A percentile compares a stretch with the other conserved stretches of the same genome.
Conservation (phyloP, 1,140 invertebrate genomes). For the Myzus persicae region DNA sequence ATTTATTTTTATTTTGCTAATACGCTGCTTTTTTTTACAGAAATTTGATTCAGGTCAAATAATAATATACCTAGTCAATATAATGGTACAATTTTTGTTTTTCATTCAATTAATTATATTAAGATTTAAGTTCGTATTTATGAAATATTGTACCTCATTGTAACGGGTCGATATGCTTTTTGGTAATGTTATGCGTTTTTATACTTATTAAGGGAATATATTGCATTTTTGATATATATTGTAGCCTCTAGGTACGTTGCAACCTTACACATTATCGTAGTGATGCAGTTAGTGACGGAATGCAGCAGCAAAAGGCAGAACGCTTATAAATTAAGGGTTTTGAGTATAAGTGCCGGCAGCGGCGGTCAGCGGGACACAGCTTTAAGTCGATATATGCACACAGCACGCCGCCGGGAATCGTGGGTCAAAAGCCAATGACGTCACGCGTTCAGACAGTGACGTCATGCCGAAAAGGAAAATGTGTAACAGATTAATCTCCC, state of each 20-base stretch:
- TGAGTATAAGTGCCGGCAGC: not conserved
- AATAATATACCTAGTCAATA: too few relatives aligned
- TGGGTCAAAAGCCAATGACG: slow-evolving; percentile 50
- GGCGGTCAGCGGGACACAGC: not conserved
- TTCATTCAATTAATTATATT: not conserved
- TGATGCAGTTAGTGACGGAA: not conserved
- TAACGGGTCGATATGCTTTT: too few relatives aligned
- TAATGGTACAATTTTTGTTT: too few relatives aligned
- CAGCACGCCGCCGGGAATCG: not conserved
- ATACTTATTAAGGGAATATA: not conserved
- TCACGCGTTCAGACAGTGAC: slow-evolving; percentile 44
- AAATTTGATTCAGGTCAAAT: too few relatives aligned
- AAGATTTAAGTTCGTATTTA: too few relatives aligned
- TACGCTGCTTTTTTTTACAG: too few relatives aligned
- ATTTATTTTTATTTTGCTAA: too few relatives aligned
- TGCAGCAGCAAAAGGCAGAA: not conserved
- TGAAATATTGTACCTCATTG: too few relatives aligned
- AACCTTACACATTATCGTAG: not conserved
- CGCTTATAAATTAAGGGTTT: not conserved
- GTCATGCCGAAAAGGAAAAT: not conserved
- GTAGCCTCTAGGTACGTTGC: too few relatives aligned
- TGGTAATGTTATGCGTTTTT: not conserved
- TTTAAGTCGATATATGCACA: not conserved
- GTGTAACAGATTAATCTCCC: slow-evolving; percentile 31
- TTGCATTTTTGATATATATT: not conserved